Evolutionary conservation across 2,797 vertebrate genomes (phyloP).

Genomic region (Neosilurus hyrtlii): DNA sequence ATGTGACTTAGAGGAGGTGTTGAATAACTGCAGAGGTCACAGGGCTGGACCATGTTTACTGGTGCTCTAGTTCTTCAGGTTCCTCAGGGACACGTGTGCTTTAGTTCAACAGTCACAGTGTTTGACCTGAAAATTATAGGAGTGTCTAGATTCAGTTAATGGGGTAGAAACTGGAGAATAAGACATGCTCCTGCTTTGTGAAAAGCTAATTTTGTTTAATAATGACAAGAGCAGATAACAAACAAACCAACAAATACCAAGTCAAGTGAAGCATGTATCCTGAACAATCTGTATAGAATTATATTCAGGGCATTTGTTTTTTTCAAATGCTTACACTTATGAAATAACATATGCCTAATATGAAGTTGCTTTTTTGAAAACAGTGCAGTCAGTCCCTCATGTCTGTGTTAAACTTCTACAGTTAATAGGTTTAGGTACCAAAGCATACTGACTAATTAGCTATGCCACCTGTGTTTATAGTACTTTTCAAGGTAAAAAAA

Average conservation of each 20-base stretch:
- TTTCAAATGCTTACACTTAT: slow-evolving; percentile 40
- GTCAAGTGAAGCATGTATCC: neutral
- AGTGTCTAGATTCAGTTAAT: slow-evolving; percentile 3
- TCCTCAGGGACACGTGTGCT: slow-evolving; percentile 37
- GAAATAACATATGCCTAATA: slow-evolving; percentile 29
- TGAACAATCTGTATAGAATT: neutral
- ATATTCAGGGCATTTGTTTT: neutral
- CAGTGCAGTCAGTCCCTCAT: slow-evolving; percentile 16
- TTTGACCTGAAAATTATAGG: slow-evolving; percentile 36
- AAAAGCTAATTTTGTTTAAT: neutral
- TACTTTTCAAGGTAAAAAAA: slow-evolving; percentile 54
- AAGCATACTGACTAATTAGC: slow-evolving; percentile 65
- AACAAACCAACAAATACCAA: neutral
- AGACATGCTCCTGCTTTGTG: neutral
- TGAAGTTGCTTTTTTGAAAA: slow-evolving; percentile 30
- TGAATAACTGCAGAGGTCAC: slow-evolving; percentile 61
- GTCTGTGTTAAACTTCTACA: slow-evolving; percentile 42
- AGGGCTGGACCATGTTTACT: slow-evolving; percentile 53
- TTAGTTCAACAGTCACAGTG: slow-evolving; percentile 41
- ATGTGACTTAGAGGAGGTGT: slow-evolving; percentile 24
- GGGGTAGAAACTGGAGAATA: neutral
- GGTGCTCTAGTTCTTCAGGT: slow-evolving; percentile 37
- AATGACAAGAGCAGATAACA: neutral
- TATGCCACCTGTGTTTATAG: slow-evolving; percentile 62
- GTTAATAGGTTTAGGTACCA: slow-evolving; percentile 72